Base-by-base conservation (phyloP, 1,140 invertebrate species). In the Zaprionus kolodkinae region DNA sequence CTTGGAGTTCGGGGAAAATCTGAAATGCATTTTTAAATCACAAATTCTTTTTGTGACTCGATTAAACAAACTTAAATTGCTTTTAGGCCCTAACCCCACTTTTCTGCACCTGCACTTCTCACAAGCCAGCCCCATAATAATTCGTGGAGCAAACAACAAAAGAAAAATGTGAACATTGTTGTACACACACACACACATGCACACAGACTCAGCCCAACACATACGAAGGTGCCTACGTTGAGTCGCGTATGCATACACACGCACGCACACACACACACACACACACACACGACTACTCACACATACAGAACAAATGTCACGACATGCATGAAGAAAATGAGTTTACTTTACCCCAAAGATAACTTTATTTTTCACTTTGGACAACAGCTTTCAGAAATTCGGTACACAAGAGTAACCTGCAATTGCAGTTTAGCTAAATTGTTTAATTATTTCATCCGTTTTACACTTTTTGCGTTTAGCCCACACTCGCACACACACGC, bases 161-260 rank as follows among this genome's bases (percentile, higher is more conserved):
- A 87, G 79, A 87, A 87, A 86, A 87, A 87, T 87, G 79, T 88
- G 83, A 79, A 83, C 84, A 87, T 87, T 82, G 82, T 85, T 85
- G 82, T 85, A 85, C 82, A 85, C 78, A 85, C 75, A 61, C 75
- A 61, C 66, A 69, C 64, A 69, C 64, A 72, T 25, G 12, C 67
- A 61, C 40, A 35, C 27, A 69, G 21, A 27, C 25, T 27, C 12
- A 55, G 6, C 6, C 38, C 7, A 56, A 48, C 50, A 62, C 57
- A 74, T 35, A 12, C 36, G 50, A 36, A 50, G 67, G 67, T 21
- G 17, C 40, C 66, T 55, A 74, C 66, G 45, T 61, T 33, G 72
- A 59, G 38, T 52, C 17, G 62, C 40, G 59, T 70, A 68, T 61
- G 62, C 56, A 68, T 61, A 73, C 48, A 73, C 62, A 65, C 63